Evolutionary conservation across 2,113 vertebrate genomes (phyloP), one percentile per base, ranked within the genome.

Genomic region (Prionailurus viverrinus): DNA sequence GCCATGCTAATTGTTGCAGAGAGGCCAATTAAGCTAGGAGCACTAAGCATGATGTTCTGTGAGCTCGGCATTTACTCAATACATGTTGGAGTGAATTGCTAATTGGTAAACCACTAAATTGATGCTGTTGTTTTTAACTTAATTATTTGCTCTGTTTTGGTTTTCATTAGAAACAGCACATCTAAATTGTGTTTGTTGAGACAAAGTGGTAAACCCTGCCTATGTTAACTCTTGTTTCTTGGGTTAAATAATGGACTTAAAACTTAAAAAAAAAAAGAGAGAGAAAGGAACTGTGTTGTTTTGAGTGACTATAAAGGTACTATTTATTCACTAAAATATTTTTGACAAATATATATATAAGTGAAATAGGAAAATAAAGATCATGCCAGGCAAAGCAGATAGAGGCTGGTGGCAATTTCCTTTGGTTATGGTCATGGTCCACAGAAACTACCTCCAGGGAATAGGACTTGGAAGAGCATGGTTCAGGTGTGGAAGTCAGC

Each of bases 101-200:
- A 97, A 98, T 98, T 98, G 91, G 97, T 93, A 97, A 98, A 97
- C 97, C 96, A 97, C 97, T 97, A 97, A 98, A 98, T 97, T 97
- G 97, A 89, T 98, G 96, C 97, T 98, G 95, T 97, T 98, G 91
- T 97, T 97, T 98, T 97, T 98, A 98, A 98, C 95, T 93, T 95
- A 97, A 97, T 98, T 98, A 96, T 98, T 98, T 95, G 91, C 71
- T 95, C 97, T 97, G 97, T 86, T 98, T 97, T 88, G 93, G 97
- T 96, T 96, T 97, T 97, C 97, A 95, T 98, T 97, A 97, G 91
- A 97, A 97, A 98, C 98, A 98, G 96, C 84, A 85, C 97, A 94
- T 97, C 97, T 94, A 97, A 97, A 97, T 97, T 92, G 85, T 90
- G 48, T 98, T 97, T 97, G 80, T 53, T 73, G 66, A 97, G 95